Evolutionary conservation across 2,113 vertebrate genomes (phyloP), one percentile per base, ranked within the genome.

Genomic region (Tautogolabrus adspersus): DNA sequence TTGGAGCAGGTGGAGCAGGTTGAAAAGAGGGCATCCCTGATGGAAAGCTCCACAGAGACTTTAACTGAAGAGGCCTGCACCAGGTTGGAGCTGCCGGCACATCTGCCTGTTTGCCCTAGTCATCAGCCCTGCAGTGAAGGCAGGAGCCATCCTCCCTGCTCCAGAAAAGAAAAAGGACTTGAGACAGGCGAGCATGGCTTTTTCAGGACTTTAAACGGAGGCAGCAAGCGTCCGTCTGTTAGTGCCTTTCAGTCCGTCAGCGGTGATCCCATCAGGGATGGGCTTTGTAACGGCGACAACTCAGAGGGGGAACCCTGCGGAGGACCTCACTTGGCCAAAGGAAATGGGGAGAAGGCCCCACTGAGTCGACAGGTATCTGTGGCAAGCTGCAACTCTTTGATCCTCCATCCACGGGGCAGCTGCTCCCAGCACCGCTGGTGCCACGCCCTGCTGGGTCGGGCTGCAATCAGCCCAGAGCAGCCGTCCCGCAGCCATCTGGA

Each of bases 401-500:
- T 95, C 68, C 80, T 94, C 8, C 94, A 94, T 52, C 84, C 92
- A 1, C 94, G 96, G 72, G 91, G 91, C 9, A 76, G 80, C 73
- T 91, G 91, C 92, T 87, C 95, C 74, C 96, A 94, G 70, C 95
- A 96, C 59, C 96, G 96, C 68, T 97, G 96, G 93, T 93, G 85
- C 71, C 95, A 95, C 30, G 71, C 88, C 0, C 87, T 92, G 21
- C 93, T 88, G 80, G 92, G 90, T 6, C 91, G 94, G 3, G 80
- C 89, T 0, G 77, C 89, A 5, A 66, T 90, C 88, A 97, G 96
- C 90, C 97, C 97, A 0, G 97, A 98, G 47, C 97, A 98, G 77
- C 96, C 90, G 0, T 83, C 94, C 22, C 95, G 96, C 23, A 97
- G 96, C 86, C 97, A 98, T 83, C 91, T 99, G 82, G 98, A 99